phyloP scores from a whole-genome alignment of 2,797 vertebrate species.

The Rhyacichthys aspro region DNA sequence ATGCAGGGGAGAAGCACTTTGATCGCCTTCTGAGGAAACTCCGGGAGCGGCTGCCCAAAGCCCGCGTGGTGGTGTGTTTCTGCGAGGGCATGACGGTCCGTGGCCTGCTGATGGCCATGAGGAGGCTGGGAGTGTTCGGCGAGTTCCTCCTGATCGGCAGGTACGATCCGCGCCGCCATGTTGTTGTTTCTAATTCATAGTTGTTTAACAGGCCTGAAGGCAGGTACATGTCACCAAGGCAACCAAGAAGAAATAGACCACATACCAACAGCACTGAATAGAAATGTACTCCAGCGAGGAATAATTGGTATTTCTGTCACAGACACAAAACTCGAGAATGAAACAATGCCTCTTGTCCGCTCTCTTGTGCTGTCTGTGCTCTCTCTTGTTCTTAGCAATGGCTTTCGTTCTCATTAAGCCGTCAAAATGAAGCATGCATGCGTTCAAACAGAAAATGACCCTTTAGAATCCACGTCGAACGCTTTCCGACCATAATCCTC shows the following conservation, averaged over 20 bases:
- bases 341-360: constrained; percentile 35
- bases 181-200: constrained; percentile 10
- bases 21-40: constrained; percentile 94
- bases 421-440: constrained; percentile 3
- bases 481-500: not conserved
- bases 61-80: constrained; percentile 96
- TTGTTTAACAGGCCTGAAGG: constrained; percentile 28
- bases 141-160: constrained; percentile 96
- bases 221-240: constrained; percentile 75
- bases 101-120: constrained; percentile 95
- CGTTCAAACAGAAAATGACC: constrained; percentile 2
- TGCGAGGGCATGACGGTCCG: constrained; percentile 98
- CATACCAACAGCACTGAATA: constrained; percentile 55
- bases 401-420: not conserved
- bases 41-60: constrained; percentile 92
- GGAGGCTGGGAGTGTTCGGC: constrained; percentile 88
- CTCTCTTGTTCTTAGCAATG: not conserved
- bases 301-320: constrained; percentile 73
- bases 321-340: constrained; percentile 41
- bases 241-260: constrained; percentile 71
- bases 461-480: not conserved
- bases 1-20: constrained; percentile 94
- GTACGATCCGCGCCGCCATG: constrained; percentile 65
- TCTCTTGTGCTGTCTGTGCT: not conserved
- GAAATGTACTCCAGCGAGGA: constrained; percentile 65